These are phyloP conservation scores for Scolanthus callimorphus DNA, from an alignment of 92 coral and sea anemone species.

Conservation along the genomic window DNA sequence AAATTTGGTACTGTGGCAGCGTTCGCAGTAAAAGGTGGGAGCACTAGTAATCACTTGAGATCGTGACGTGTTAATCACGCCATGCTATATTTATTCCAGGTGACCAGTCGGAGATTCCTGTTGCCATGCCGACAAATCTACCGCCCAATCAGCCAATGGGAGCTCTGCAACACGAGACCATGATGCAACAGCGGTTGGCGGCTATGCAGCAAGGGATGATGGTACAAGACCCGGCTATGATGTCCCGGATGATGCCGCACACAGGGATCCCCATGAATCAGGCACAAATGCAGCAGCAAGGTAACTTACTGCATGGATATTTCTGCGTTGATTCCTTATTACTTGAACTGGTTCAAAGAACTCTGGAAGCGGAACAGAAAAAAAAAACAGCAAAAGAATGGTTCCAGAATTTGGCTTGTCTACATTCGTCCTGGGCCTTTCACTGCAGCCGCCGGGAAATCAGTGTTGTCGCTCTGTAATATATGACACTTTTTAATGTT, in stretches of 20 bases:
- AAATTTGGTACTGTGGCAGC: no score
- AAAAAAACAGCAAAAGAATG: not conserved
- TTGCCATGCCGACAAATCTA: slow-evolving; percentile 57
- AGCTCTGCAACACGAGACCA: slow-evolving; percentile 77
- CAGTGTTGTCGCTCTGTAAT: not conserved
- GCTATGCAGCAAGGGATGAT: slow-evolving; percentile 40
- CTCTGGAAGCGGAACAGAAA: not conserved
- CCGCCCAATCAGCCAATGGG: slow-evolving; percentile 66
- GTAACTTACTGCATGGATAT: not conserved
- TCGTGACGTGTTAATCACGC: not conserved
- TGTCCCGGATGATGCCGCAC: slow-evolving; percentile 46
- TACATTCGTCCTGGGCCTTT: no score
- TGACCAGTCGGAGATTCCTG: slow-evolving; percentile 52
- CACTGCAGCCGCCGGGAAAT: not conserved
- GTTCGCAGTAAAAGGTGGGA: no score
- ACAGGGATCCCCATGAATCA: slow-evolving; percentile 36
- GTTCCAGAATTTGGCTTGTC: no score
- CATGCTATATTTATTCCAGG: slow-evolving; percentile 16
- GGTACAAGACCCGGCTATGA: slow-evolving; percentile 43
- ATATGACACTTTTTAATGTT: not conserved
- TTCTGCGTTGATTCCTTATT: no score
- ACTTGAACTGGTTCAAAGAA: no score
- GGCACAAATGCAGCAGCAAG: slow-evolving; percentile 57
- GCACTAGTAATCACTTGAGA: no score
- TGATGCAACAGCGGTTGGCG: slow-evolving; percentile 81